Evolutionary conservation across 2,113 vertebrate species (phyloP).

Genomic region (Pelusios castaneus): DNA sequence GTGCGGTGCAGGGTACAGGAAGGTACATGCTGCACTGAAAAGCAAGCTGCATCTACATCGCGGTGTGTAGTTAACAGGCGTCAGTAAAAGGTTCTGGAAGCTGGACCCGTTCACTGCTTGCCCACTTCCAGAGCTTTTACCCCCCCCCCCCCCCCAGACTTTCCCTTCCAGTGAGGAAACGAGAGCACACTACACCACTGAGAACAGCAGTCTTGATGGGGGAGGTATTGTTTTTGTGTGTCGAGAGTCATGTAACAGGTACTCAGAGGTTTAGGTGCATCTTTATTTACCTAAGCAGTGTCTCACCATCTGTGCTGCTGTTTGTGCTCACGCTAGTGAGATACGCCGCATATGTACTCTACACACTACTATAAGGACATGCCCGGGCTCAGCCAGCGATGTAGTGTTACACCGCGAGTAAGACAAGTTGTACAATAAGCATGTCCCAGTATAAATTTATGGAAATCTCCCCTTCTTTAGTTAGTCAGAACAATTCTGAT

Average conservation of each 20-base stretch:
- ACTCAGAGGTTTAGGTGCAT: background rate
- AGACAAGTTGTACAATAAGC: background rate
- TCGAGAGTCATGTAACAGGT: background rate
- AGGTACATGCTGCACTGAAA: background rate
- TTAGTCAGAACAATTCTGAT: background rate
- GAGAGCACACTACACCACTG: background rate
- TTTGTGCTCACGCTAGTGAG: background rate
- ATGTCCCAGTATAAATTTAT: background rate
- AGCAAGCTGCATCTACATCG: too few species aligned
- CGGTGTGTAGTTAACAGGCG: too few species aligned
- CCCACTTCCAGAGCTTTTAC: background rate
- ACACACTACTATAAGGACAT: background rate
- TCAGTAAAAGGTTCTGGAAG: background rate
- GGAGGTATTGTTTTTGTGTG: background rate
- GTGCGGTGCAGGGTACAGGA: background rate
- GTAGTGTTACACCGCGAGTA: rapidly evolving
- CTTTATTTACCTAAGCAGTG: background rate
- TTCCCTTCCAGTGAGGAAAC: background rate
- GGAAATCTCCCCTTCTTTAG: background rate
- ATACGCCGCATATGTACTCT: too few species aligned
- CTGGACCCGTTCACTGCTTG: background rate
- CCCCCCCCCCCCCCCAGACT: background rate
- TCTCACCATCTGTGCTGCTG: background rate
- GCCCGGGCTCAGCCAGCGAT: background rate
- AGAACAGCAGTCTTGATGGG: background rate